Conservation (phyloP, 2,113 vertebrate genomes). For the Climacteris rufus region DNA sequence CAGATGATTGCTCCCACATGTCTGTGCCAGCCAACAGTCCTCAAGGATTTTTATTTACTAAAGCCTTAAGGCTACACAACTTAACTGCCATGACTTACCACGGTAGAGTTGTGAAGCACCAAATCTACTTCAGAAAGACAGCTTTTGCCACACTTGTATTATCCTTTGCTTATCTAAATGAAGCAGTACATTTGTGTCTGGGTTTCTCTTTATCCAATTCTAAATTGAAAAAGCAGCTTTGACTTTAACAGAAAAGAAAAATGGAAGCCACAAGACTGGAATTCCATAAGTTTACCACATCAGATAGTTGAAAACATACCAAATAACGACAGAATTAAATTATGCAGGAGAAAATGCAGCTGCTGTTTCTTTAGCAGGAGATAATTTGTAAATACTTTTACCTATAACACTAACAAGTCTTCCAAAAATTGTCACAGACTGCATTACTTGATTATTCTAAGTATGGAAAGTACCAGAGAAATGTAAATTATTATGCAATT, state of each 20-base stretch:
- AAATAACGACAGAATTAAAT: neutral
- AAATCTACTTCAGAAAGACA: neutral
- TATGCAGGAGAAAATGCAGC: neutral
- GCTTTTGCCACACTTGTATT: neutral
- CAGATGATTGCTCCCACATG: slow-evolving; percentile 71
- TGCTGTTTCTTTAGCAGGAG: neutral
- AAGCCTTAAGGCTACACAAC: slow-evolving; percentile 45
- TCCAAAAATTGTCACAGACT: neutral
- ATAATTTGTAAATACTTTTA: neutral
- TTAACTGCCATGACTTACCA: neutral
- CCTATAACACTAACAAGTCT: neutral
- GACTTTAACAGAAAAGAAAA: neutral
- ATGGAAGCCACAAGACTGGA: neutral
- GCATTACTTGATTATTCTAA: neutral
- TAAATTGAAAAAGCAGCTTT: neutral
- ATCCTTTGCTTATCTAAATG: neutral
- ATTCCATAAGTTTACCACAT: neutral
- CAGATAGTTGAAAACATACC: neutral
- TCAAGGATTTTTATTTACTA: slow-evolving; percentile 16
- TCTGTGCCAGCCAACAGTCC: slow-evolving; percentile 22
- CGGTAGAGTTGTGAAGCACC: neutral
- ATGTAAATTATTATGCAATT: neutral
- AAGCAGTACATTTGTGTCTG: neutral
- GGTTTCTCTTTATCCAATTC: neutral
- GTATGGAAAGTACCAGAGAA: neutral